A percentile compares a stretch with the other conserved stretches of the same genome.
These are phyloP conservation scores for Phortica magna DNA, from an alignment of 2,888 invertebrate genomes.

Conservation along the genomic window DNA sequence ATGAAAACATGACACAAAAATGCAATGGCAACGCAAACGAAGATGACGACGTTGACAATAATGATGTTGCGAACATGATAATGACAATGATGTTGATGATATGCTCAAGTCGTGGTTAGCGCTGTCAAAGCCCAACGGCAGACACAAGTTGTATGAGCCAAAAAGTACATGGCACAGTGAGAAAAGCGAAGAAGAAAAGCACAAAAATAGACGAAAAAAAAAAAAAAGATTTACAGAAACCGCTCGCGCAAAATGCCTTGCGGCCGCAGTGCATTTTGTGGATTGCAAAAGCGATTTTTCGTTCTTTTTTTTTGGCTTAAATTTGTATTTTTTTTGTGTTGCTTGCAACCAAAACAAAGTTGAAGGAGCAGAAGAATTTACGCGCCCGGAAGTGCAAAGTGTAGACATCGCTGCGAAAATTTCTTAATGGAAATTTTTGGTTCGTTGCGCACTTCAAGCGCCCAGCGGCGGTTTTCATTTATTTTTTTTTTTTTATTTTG, in stretches of 20 bases:
- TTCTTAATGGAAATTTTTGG: conserved; percentile 41
- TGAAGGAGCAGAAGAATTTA: background rate
- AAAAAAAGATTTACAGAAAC: background rate
- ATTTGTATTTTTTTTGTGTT: background rate
- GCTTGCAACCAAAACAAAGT: conserved; percentile 7
- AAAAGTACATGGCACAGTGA: background rate
- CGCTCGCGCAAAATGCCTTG: conserved; percentile 18
- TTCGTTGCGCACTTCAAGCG: conserved; percentile 39
- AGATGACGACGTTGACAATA: conserved; percentile 6
- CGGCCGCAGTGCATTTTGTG: conserved; percentile 21
- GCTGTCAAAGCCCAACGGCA: background rate
- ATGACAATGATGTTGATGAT: background rate
- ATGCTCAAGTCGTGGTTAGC: conserved; percentile 19
- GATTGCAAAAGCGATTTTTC: conserved; percentile 20
- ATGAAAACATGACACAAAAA: conserved; percentile 24
- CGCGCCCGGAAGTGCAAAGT: conserved; percentile 19
- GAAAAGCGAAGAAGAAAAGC: background rate
- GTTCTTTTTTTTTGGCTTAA: background rate
- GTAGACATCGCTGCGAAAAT: conserved; percentile 25
- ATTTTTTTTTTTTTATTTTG: background rate
- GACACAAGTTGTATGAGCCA: background rate
- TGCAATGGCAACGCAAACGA: background rate
- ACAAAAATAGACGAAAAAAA: background rate
- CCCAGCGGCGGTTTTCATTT: conserved; percentile 26
- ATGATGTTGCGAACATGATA: background rate